phyloP scores from a whole-genome alignment of 1,140 invertebrate genomes.

The Apis florea region DNA sequence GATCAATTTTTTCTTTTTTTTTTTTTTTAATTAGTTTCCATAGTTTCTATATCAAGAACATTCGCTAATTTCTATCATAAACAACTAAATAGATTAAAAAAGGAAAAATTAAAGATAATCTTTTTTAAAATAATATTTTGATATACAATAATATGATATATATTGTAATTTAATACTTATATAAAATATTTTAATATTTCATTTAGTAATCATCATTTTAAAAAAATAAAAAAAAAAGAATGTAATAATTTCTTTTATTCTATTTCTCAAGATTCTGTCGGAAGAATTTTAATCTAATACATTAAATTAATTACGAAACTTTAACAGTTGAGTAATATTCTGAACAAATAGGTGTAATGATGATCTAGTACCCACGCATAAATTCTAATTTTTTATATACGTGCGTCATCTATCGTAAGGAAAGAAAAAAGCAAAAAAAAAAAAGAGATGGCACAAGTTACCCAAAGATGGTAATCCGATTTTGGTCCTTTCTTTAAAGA shows the following conservation, averaged over 20 bases:
- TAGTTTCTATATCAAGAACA: not conserved
- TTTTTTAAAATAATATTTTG: too few relatives aligned
- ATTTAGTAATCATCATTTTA: not conserved
- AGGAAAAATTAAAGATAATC: not conserved
- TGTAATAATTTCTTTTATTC: not conserved
- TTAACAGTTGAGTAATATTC: constrained; percentile 10
- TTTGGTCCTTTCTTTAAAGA: not conserved
- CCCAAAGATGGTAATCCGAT: not conserved
- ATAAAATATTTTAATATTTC: not conserved
- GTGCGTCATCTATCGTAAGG: constrained; percentile 16
- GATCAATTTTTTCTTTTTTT: not conserved
- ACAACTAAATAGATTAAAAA: not conserved
- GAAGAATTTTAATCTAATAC: not conserved
- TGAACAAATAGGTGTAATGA: constrained; percentile 17
- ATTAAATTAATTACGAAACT: constrained; percentile 18
- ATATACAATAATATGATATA: too few relatives aligned
- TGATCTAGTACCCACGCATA: constrained; percentile 7
- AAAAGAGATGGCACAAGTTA: not conserved
- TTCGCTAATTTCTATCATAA: not conserved
- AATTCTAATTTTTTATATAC: constrained; percentile 12
- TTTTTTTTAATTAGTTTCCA: not conserved
- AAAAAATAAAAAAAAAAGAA: not conserved
- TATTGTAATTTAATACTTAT: too few relatives aligned
- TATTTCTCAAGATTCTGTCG: too few relatives aligned
- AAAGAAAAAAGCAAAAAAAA: not conserved